Evolutionary conservation across 2,797 vertebrate genomes (phyloP).

Genomic region (Pogoniulus pusillus): DNA sequence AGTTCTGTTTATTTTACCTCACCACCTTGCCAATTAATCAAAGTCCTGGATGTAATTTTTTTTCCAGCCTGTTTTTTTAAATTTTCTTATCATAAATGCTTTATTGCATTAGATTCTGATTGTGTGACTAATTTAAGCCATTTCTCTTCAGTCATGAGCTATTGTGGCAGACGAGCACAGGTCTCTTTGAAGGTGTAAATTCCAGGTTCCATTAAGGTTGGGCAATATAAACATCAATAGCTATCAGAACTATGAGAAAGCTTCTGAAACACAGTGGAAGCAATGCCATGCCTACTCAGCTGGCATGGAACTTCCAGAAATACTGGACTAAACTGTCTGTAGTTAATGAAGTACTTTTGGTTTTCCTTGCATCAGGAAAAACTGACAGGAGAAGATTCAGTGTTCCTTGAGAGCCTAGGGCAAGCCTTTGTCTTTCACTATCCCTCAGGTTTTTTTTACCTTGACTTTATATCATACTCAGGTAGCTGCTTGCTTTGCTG

Average conservation of each 20-base stretch:
- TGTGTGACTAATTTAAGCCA: constrained; percentile 37
- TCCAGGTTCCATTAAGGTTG: not conserved
- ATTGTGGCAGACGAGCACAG: not conserved
- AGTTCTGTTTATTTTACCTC: constrained; percentile 28
- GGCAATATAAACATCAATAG: not conserved
- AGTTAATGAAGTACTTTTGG: not conserved
- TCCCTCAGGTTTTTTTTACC: too few species aligned
- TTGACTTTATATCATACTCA: too few species aligned
- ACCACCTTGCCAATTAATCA: constrained; percentile 38
- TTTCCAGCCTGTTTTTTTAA: not conserved
- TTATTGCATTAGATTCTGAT: constrained; percentile 27
- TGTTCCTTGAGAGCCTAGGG: too few species aligned
- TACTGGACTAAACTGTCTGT: not conserved
- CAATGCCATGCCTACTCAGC: not conserved
- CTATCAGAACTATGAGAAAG: not conserved
- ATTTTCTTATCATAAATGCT: constrained; percentile 20
- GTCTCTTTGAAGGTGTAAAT: constrained; percentile 10
- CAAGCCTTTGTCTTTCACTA: too few species aligned
- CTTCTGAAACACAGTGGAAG: not conserved
- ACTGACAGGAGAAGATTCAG: too few species aligned
- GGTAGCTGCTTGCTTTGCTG: too few species aligned
- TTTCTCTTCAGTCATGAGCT: constrained; percentile 30
- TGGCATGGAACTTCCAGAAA: not conserved
- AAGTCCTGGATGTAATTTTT: not conserved
- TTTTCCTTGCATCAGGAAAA: not conserved